Evolutionary conservation across 2,797 vertebrate species (phyloP).

Genomic region (Hipposideros larvatus): DNA sequence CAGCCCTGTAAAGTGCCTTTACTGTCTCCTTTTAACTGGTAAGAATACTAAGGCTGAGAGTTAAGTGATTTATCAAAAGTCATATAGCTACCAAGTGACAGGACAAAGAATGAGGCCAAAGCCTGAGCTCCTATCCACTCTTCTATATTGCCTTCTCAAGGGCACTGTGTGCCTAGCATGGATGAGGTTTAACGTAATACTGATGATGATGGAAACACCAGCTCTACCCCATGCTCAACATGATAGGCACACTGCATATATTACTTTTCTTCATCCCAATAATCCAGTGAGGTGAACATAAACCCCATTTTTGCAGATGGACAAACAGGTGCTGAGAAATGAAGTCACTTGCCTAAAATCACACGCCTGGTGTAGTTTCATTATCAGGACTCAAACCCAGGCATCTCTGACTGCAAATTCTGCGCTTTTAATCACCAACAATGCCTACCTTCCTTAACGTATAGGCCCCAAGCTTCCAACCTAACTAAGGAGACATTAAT

Average conservation of each 20-base stretch:
- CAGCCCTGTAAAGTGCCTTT: not conserved
- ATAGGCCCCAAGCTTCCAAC: not conserved
- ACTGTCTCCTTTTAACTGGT: not conserved
- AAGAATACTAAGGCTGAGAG: conserved; percentile 45
- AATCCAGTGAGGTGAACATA: not conserved
- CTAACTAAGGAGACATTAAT: conserved; percentile 17
- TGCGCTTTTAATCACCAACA: conserved; percentile 6
- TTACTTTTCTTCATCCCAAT: conserved; percentile 11
- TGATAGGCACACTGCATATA: not conserved
- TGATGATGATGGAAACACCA: not conserved
- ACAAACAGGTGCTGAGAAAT: not conserved
- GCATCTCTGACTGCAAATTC: not conserved
- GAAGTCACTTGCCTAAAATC: not conserved
- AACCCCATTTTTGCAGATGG: not conserved
- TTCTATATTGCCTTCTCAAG: not conserved
- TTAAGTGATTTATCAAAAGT: conserved; percentile 29
- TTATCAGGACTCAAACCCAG: not conserved
- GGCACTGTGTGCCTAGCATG: not conserved
- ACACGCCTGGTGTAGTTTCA: not conserved
- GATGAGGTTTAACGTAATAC: not conserved
- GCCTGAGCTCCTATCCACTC: not conserved
- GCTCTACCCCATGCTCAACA: not conserved
- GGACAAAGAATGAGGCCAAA: conserved; percentile 46
- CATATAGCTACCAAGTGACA: not conserved
- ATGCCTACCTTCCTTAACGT: conserved; percentile 2